phyloP scores from a whole-genome alignment of 2,888 invertebrate genomes.

The Himalopsyche kuldschensis region DNA sequence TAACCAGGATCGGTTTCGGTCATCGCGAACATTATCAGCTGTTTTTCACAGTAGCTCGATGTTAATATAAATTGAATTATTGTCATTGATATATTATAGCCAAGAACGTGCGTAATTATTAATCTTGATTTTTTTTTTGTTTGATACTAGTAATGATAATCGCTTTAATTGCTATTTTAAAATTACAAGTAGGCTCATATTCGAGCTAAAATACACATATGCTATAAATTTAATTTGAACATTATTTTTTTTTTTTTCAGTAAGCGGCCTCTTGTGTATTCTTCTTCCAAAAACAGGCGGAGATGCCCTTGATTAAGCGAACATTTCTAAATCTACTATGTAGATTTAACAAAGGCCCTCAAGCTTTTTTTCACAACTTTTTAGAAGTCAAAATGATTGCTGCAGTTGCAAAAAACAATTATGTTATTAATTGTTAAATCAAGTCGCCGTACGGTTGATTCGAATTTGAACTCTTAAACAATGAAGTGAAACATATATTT shows the following conservation, averaged over 20 bases:
- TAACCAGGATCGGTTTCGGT: too few relatives aligned
- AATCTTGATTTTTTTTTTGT: too few relatives aligned
- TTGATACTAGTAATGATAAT: too few relatives aligned
- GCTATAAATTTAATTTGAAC: too few relatives aligned
- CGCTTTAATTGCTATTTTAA: too few relatives aligned
- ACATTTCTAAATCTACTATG: constrained; percentile 19
- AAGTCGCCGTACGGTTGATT: background rate
- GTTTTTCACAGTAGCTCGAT: too few relatives aligned
- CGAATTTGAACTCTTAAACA: background rate
- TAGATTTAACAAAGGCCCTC: constrained; percentile 6
- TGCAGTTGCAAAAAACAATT: background rate
- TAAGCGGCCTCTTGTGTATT: constrained; percentile 73
- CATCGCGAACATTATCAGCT: too few relatives aligned
- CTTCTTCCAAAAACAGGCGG: constrained; percentile 75
- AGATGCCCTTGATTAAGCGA: constrained; percentile 46
- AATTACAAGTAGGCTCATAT: too few relatives aligned
- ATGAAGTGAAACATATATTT: background rate
- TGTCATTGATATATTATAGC: too few relatives aligned
- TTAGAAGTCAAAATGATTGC: background rate
- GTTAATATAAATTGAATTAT: too few relatives aligned
- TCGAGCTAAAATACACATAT: too few relatives aligned
- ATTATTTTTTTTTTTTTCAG: constrained; percentile 53
- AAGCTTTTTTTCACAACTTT: background rate
- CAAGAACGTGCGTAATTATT: too few relatives aligned
- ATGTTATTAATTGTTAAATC: background rate